Conservation (phyloP, 2,797 vertebrate genomes). For the Crocodylus rhombifer region DNA sequence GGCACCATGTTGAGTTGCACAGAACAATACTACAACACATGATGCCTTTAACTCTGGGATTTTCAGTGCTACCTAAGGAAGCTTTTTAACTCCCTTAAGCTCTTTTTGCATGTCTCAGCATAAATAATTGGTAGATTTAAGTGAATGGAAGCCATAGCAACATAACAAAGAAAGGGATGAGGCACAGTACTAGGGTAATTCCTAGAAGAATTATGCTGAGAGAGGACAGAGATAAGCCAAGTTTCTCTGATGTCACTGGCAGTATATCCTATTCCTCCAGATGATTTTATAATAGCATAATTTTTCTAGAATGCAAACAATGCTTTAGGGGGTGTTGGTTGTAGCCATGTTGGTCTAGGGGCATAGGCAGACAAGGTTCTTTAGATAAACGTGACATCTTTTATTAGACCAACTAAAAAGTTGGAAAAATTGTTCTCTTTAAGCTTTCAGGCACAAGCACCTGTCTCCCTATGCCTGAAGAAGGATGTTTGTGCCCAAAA, state of each 20-base stretch:
- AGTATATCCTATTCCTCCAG: neutral
- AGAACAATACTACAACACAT: neutral
- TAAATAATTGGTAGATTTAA: neutral
- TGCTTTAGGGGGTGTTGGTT: neutral
- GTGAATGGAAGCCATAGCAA: neutral
- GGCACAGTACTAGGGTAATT: neutral
- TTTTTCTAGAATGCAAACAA: neutral
- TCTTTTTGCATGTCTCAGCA: neutral
- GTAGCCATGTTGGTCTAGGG: too few species aligned
- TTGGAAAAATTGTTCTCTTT: too few species aligned
- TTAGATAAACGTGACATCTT: too few species aligned
- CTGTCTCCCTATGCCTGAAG: too few species aligned
- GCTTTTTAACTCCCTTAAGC: neutral
- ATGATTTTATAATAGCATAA: neutral
- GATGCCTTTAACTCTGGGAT: neutral
- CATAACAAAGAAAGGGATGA: neutral
- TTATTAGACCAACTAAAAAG: too few species aligned
- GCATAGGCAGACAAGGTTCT: too few species aligned
- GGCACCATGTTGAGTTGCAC: slow-evolving; percentile 5
- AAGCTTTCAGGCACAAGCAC: too few species aligned
- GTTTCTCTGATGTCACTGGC: neutral
- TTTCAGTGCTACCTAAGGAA: neutral
- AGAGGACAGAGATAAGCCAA: neutral
- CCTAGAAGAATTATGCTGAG: neutral
- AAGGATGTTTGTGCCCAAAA: too few species aligned